Conservation (phyloP, 2,797 vertebrate species). For the Malurus leucopterus region DNA sequence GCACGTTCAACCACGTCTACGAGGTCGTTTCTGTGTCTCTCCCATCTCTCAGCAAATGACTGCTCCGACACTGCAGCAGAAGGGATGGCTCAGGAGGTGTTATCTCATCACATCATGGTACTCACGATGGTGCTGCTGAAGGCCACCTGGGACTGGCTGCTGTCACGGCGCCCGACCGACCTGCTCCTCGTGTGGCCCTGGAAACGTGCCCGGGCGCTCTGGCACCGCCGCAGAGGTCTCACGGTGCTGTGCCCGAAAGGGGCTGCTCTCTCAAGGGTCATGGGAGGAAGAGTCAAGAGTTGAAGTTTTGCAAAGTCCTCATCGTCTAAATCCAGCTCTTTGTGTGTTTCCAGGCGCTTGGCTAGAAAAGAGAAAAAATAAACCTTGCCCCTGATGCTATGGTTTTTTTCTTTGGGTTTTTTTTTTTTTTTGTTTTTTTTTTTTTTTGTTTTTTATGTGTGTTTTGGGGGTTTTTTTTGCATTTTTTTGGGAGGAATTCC, state of each 20-base stretch:
- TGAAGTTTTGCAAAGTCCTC: conserved; percentile 79
- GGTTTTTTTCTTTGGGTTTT: neutral
- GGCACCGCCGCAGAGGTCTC: conserved; percentile 58
- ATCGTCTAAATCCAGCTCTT: conserved; percentile 72
- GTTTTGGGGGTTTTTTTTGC: neutral
- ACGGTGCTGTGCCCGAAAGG: neutral
- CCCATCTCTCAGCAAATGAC: too few relatives aligned
- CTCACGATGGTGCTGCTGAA: conserved; percentile 92
- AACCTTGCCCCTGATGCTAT: neutral
- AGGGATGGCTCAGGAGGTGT: neutral
- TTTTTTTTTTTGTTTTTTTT: neutral
- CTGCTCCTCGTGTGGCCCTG: conserved; percentile 69
- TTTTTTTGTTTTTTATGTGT: too few relatives aligned
- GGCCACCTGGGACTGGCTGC: conserved; percentile 71
- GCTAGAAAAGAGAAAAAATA: conserved; percentile 66
- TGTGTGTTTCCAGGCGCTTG: conserved; percentile 77
- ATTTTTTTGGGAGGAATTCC: neutral
- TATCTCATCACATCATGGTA: neutral
- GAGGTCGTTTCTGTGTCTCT: too few relatives aligned
- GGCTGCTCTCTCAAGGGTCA: neutral
- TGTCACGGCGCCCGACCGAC: conserved; percentile 61
- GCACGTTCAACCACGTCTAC: too few relatives aligned
- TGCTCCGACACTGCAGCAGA: neutral
- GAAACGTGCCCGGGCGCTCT: conserved; percentile 63
- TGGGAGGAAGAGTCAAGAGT: conserved; percentile 48